Percentiles rank a stretch among this genome's conserved stretches.
Evolutionary conservation across 2,888 invertebrate genomes (phyloP).

Genomic region (Acanthacorydalis orientalis): DNA sequence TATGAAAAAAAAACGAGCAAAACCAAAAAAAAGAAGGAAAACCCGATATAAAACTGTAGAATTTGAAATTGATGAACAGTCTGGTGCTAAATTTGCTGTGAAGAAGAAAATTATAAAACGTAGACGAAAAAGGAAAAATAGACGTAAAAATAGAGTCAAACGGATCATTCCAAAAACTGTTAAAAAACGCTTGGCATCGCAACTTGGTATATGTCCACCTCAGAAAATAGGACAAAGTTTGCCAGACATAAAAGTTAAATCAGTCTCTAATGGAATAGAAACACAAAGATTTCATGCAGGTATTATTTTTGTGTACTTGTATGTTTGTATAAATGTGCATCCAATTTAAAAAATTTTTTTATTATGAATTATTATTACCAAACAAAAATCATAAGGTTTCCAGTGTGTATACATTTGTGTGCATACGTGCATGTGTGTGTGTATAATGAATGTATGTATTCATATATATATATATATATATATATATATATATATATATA

Average conservation of each 20-base stretch:
- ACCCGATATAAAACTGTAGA: slow-evolving; percentile 32
- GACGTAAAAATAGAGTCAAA: slow-evolving; percentile 12
- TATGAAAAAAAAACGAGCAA: slow-evolving; percentile 14
- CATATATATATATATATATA: too few species aligned
- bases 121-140: slow-evolving; percentile 19
- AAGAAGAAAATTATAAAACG: slow-evolving; percentile 31
- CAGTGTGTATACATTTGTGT: too few species aligned
- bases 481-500: too few species aligned
- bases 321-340: too few species aligned
- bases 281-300: slow-evolving; percentile 25
- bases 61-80: slow-evolving; percentile 39
- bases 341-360: too few species aligned
- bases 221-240: slow-evolving; percentile 17
- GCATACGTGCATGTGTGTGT: too few species aligned
- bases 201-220: slow-evolving; percentile 28
- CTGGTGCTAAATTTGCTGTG: slow-evolving; percentile 40
- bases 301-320: neutral
- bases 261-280: slow-evolving; percentile 11
- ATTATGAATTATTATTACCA: too few species aligned
- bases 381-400: too few species aligned
- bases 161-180: slow-evolving; percentile 19
- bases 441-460: too few species aligned
- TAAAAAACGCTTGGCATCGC: slow-evolving; percentile 30
- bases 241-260: slow-evolving; percentile 19
- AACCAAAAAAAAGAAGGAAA: slow-evolving; percentile 18